Percentiles rank a stretch among this genome's conserved stretches.
These are phyloP conservation scores for Oncorhynchus tshawytscha DNA, from an alignment of 2,113 vertebrate species.

Conservation along the genomic window DNA sequence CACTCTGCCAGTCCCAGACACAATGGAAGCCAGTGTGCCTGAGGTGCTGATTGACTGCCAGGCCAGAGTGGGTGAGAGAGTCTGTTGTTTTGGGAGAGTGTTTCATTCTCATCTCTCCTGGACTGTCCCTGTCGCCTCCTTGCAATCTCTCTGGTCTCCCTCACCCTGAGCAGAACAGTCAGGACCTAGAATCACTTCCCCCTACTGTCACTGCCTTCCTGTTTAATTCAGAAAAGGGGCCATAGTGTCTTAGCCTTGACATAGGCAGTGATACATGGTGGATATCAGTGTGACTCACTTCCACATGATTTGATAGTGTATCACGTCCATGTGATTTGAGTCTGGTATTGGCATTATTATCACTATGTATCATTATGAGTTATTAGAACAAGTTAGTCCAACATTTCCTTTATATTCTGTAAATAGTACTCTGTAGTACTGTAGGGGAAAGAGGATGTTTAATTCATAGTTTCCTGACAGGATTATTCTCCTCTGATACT, in stretches of 20 bases:
- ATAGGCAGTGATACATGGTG: background rate
- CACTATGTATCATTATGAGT: too few relatives aligned
- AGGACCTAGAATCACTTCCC: background rate
- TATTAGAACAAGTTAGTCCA: too few relatives aligned
- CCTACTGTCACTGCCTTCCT: background rate
- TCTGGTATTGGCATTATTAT: too few relatives aligned
- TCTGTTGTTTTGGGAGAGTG: background rate
- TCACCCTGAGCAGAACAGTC: background rate
- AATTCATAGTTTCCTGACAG: too few relatives aligned
- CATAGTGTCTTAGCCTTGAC: background rate
- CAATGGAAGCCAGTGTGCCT: constrained; percentile 49
- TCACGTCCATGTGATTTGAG: too few relatives aligned
- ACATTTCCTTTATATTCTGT: too few relatives aligned
- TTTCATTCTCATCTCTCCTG: background rate
- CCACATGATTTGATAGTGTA: too few relatives aligned
- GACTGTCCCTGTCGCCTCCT: background rate
- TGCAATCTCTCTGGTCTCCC: background rate
- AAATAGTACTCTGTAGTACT: too few relatives aligned
- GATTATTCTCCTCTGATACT: too few relatives aligned
- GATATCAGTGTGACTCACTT: background rate
- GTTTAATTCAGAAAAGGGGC: background rate
- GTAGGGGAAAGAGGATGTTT: too few relatives aligned
- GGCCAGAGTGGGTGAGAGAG: constrained; percentile 29
- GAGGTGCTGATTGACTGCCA: constrained; percentile 45
- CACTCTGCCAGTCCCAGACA: constrained; percentile 45